Evolutionary conservation across 2,888 invertebrate genomes (phyloP).

Genomic region (Pardosa pseudoannulata): DNA sequence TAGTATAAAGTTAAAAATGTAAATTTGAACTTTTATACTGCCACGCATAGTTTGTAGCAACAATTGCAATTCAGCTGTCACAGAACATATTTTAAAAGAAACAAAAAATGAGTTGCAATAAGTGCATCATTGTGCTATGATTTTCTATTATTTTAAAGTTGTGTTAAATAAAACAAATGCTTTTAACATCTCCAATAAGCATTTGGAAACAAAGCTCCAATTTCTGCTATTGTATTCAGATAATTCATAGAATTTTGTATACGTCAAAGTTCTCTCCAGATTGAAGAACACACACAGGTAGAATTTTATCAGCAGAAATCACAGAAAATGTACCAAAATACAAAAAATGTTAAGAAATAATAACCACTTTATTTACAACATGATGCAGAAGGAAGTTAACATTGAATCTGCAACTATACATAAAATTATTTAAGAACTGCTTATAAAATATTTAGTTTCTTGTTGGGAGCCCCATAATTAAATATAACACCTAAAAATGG

Average conservation of each 20-base stretch:
- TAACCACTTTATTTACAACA: not conserved
- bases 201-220: not conserved
- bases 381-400: too few species aligned
- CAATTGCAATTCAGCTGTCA: too few species aligned
- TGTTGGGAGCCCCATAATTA: constrained; percentile 20
- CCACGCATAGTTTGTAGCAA: too few species aligned
- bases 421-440: too few species aligned
- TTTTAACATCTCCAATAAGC: not conserved
- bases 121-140: too few species aligned
- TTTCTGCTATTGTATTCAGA: not conserved
- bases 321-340: not conserved
- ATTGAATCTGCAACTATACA: too few species aligned
- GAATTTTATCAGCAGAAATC: not conserved
- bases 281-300: not conserved
- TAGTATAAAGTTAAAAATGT: too few species aligned
- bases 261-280: not conserved
- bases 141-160: too few species aligned
- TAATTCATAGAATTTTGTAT: not conserved
- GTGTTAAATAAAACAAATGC: not conserved
- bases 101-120: too few species aligned
- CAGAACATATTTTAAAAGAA: too few species aligned
- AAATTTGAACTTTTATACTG: too few species aligned
- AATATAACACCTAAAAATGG: constrained; percentile 12
- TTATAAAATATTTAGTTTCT: constrained; percentile 6
- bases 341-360: not conserved